These are phyloP conservation scores for Enteromius viviparus DNA, from an alignment of 2,797 vertebrate species.

Conservation along the genomic window DNA sequence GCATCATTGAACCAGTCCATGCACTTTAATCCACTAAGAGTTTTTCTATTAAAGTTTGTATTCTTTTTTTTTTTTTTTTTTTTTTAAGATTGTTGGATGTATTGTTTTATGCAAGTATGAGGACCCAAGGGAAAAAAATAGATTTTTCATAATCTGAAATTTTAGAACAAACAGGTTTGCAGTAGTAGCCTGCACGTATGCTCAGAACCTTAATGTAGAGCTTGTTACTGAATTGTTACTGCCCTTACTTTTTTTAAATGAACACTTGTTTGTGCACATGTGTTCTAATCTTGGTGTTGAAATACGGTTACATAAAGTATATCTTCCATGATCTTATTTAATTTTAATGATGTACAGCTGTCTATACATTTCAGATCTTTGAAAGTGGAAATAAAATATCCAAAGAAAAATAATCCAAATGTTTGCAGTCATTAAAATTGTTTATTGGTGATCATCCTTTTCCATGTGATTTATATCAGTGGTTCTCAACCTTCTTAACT, in stretches of 20 bases:
- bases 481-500: background rate
- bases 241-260: background rate
- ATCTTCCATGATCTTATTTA: slow-evolving; percentile 36
- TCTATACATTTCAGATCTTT: slow-evolving; percentile 44
- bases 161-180: slow-evolving; percentile 25
- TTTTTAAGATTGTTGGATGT: slow-evolving; percentile 44
- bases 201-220: slow-evolving; percentile 23
- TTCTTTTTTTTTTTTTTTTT: slow-evolving; percentile 25
- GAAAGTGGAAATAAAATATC: slow-evolving; percentile 39
- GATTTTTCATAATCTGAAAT: background rate
- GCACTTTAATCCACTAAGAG: slow-evolving; percentile 63
- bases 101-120: slow-evolving; percentile 37
- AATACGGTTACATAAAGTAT: slow-evolving; percentile 16
- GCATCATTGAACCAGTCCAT: slow-evolving; percentile 58
- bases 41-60: slow-evolving; percentile 39
- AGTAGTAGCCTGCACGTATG: slow-evolving; percentile 37
- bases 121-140: slow-evolving; percentile 51
- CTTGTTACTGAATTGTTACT: slow-evolving; percentile 32
- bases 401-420: background rate
- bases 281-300: slow-evolving; percentile 19
- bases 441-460: background rate
- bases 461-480: background rate
- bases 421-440: background rate
- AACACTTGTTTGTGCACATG: background rate
- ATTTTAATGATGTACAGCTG: slow-evolving; percentile 31